A percentile compares a stretch with the other conserved stretches of the same genome.
Evolutionary conservation across 2,888 invertebrate genomes (phyloP).

Genomic region (Lasioglossum vierecki): DNA sequence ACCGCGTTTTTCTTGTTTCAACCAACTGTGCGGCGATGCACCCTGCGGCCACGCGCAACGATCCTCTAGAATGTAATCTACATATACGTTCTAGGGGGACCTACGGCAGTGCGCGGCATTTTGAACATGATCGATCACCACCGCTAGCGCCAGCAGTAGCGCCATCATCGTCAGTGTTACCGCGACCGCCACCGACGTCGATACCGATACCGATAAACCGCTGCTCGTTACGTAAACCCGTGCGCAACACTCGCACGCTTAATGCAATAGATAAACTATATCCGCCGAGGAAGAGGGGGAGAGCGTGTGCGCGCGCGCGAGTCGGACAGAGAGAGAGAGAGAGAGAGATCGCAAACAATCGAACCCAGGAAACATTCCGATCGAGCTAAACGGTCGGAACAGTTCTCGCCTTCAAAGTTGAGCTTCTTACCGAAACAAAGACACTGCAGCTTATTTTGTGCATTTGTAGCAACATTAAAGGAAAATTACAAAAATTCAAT

Average conservation of each 20-base stretch:
- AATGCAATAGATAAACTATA: slow-evolving; percentile 41
- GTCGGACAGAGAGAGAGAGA: neutral
- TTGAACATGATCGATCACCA: neutral
- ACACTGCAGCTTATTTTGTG: neutral
- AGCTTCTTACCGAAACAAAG: neutral
- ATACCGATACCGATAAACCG: slow-evolving; percentile 12
- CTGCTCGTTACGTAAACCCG: slow-evolving; percentile 48
- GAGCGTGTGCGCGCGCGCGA: too few species aligned
- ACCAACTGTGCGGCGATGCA: rapidly evolving
- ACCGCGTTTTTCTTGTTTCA: too few species aligned
- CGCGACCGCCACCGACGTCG: neutral
- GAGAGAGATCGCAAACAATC: neutral
- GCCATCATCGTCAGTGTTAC: neutral
- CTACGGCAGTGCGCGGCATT: neutral
- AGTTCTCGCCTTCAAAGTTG: neutral
- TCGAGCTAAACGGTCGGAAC: neutral
- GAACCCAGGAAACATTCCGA: neutral
- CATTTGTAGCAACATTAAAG: too few species aligned
- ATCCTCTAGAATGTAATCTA: neutral
- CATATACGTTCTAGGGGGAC: neutral
- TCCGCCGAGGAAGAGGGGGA: slow-evolving; percentile 1
- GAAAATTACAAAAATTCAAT: too few species aligned
- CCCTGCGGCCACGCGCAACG: neutral
- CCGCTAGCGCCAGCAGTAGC: neutral
- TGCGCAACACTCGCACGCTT: slow-evolving; percentile 27